Percentiles rank a stretch among this genome's conserved stretches.
Evolutionary conservation across 2,113 vertebrate genomes (phyloP).

Genomic region (Lepus europaeus): DNA sequence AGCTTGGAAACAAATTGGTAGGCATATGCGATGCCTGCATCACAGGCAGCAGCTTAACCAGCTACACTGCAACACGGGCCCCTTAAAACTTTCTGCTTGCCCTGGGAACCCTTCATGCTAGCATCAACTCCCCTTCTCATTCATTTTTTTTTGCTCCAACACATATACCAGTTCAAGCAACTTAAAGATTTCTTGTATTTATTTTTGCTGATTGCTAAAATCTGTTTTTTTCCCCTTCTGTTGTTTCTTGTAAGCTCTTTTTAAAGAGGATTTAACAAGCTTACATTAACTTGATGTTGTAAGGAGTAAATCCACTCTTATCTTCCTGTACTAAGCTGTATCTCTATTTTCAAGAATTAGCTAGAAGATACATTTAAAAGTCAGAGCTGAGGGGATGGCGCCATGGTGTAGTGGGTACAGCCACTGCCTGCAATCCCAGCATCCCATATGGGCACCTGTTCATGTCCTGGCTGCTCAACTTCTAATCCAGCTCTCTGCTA

Average conservation of each 20-base stretch:
- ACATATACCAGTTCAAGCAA: background rate
- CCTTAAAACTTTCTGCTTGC: background rate
- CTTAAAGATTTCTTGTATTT: constrained; percentile 32
- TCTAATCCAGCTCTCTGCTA: too few relatives aligned
- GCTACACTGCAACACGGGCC: too few relatives aligned
- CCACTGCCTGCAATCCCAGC: too few relatives aligned
- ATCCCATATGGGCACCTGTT: too few relatives aligned
- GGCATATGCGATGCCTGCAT: too few relatives aligned
- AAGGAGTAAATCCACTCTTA: background rate
- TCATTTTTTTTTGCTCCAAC: background rate
- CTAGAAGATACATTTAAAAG: constrained; percentile 9
- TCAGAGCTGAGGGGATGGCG: too few relatives aligned
- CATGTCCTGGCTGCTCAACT: too few relatives aligned
- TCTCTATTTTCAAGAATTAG: background rate
- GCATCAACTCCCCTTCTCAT: background rate
- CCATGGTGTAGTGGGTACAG: too few relatives aligned
- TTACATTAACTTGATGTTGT: background rate
- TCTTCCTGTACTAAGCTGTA: background rate
- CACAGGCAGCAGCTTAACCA: too few relatives aligned
- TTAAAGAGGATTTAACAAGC: background rate
- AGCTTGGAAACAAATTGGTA: too few relatives aligned
- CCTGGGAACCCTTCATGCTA: background rate
- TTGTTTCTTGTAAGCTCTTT: constrained; percentile 20
- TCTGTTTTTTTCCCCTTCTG: background rate
- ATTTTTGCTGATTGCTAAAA: constrained; percentile 26